phyloP scores from a whole-genome alignment of 2,113 vertebrate species.

The Mungos mungo region DNA sequence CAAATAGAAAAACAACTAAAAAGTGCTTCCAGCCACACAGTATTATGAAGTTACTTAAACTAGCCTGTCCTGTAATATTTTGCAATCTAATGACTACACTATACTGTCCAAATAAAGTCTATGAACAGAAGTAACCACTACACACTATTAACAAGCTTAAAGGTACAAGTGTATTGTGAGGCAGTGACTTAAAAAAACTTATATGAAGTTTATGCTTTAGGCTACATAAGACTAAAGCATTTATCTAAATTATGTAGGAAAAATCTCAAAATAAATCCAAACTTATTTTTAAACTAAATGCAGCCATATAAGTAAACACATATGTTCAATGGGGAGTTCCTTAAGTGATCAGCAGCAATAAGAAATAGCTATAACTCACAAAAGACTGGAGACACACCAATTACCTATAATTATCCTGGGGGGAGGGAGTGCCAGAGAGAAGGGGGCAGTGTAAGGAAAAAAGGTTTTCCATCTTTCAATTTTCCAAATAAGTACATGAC shows the following conservation, averaged over 20 bases:
- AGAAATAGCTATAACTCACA: not conserved
- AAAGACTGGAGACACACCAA: not conserved
- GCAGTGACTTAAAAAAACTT: not conserved
- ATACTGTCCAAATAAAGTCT: not conserved
- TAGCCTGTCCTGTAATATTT: not conserved
- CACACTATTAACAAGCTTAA: not conserved
- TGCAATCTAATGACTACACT: not conserved
- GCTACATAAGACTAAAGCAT: not conserved
- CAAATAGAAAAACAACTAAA: not conserved
- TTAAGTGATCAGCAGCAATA: not conserved
- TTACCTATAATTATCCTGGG: not conserved
- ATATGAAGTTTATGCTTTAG: not conserved
- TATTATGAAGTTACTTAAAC: not conserved
- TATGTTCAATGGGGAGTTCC: not conserved
- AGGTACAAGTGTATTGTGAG: not conserved
- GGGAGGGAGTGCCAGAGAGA: not conserved
- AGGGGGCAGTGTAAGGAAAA: not conserved
- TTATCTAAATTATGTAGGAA: not conserved
- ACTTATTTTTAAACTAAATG: constrained; percentile 7
- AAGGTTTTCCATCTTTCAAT: not conserved
- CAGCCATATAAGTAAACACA: not conserved
- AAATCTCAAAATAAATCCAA: not conserved
- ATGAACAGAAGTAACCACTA: not conserved
- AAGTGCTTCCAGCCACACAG: not conserved
- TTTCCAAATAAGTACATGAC: not conserved